Base-by-base conservation (phyloP, 2,113 vertebrate species). In the Pogonocichla stellata region DNA sequence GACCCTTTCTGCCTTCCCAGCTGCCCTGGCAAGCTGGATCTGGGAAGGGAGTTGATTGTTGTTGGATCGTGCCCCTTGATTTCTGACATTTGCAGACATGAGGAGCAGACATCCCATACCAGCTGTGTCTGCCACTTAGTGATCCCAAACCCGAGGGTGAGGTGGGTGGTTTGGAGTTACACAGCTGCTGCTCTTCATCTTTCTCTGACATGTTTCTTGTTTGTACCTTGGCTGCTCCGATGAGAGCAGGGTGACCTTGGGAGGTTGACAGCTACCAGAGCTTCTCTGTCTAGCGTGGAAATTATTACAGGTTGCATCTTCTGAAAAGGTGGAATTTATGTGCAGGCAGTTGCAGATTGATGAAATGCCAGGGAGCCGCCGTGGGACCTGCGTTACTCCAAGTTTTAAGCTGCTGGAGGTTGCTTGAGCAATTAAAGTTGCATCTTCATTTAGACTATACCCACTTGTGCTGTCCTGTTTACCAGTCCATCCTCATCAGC, bases 121-220 rank as follows among this genome's bases (percentile, higher is more conserved):
- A 92, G 77, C 81, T 88, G 88, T 25, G 20, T 77, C 70, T 95
- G 93, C 73, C 89, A 69, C 56, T 57, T 51, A 8, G 53, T 9
- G 57, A 79, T 57, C 66, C 89, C 4, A 1, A 51, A 28, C 25
- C 16, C 0, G 0, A 72, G 80, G 48, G 26, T 51, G 77, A 43
- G 61, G 22, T 3, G 3, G 48, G 33, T 4, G 29, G 72, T 86
- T 85, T 92, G 90, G 77, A 93, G 77, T 91, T 91, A 51, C 80
- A 61, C 92, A 95, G 78, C 91, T 89, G 89, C 90, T 95, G 86
- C 91, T 84, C 86, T 93, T 93, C 92, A 38, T 88, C 80, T 66
- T 91, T 24, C 65, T 77, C 57, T 92, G 80, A 72, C 53, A 3
- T 18, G 26, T 62, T 72, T 56, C 86, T 58, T 51, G 64, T 80